Base-by-base conservation (phyloP, 2,888 invertebrate genomes). In the Erebia ligea region DNA sequence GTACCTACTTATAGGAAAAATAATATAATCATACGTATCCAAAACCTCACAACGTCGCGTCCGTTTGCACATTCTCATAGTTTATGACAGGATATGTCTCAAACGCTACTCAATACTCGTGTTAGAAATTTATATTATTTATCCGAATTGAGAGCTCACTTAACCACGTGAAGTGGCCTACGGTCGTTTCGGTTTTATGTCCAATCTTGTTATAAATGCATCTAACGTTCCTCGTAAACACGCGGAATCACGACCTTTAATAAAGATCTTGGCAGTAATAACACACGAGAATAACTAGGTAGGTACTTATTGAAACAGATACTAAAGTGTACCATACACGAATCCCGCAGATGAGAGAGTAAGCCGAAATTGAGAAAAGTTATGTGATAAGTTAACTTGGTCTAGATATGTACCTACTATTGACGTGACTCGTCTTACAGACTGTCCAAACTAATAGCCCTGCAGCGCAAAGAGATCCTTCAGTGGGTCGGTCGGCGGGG, bases 41-140 rank as follows among this genome's bases (percentile, higher is more conserved):
- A 34, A 59, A 59, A 59, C 40, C 8, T 21, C 56, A 56, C 19
- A 5, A 21, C 13, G 58, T 40, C 8, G 11, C 13, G 58, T 40
- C 8, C 34, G 15, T 17, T 48, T 64, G 10, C 34, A 70, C 9
- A 64, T 64, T 73, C 61, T 56, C 50, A 66, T 73, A 69, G 71
- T 11, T 75, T 69, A 74, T 69, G 69, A 69, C 73, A 72, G 75
- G 72, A 74, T 34, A 6, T 70, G 69, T 71, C 72, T 71, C 73
- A 71, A 68, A 67, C 56, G 70, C 67, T 48, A 25, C 57, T 34
- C 57, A 57, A 6, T 56, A 62, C 62, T 72, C 70, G 56, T 71
- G 69, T 70, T 45, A 66, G 66, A 79, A 82, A 80, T 81, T 50
- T n/a, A 54, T 54, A 54, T 54, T 54, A 83, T 81, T 79, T 79